Base-by-base conservation (phyloP, 2,888 invertebrate genomes). In the Scaptomyza tumidula region DNA sequence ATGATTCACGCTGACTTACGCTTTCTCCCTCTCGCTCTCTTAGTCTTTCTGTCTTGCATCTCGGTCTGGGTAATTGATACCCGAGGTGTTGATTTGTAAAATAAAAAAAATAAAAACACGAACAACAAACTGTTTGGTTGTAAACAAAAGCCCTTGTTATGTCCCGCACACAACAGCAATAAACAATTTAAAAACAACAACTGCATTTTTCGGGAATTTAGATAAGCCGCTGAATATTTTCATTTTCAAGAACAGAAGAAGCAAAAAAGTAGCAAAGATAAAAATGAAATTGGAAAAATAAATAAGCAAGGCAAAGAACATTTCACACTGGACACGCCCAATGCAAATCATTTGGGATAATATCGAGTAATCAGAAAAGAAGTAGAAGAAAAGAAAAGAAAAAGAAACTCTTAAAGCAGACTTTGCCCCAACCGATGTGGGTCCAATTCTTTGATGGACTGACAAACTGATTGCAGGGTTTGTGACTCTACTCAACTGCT, bases 11-110 rank as follows among this genome's bases (percentile, higher is more conserved):
- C 63, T 53, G 53, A 27, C 46, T 45, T 31, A 27, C 14, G 4
- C n/a, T 6, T 11, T 14, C n/a, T n/a, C 13, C 13, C 49, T 52
- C 19, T 10, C 39, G 44, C 44, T 24, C 56, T 35, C 56, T 3
- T 62, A 37, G 14, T 1, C n/a, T n/a, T 44, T 1, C n/a, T 2
- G 14, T 41, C 16, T 14, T 29, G 24, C 44, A 7, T 71, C 65
- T 57, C 66, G 11, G 45, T 73, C 59, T 44, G 65, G 57, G 87
- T 85, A 84, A 87, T 87, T 84, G 83, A 84, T 84, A 85, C 86
- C 83, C 86, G 73, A 84, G 83, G 86, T 84, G 83, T 87, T 84
- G 83, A 87, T 84, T 82, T 82, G 80, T 61, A 78, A 85, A 84
- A 84, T 62, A 84, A 86, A 78, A 68, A 62, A 61, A 86, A 78